Base-by-base conservation (phyloP, 92 coral and sea anemone genomes). In the Diadumene lineata region DNA sequence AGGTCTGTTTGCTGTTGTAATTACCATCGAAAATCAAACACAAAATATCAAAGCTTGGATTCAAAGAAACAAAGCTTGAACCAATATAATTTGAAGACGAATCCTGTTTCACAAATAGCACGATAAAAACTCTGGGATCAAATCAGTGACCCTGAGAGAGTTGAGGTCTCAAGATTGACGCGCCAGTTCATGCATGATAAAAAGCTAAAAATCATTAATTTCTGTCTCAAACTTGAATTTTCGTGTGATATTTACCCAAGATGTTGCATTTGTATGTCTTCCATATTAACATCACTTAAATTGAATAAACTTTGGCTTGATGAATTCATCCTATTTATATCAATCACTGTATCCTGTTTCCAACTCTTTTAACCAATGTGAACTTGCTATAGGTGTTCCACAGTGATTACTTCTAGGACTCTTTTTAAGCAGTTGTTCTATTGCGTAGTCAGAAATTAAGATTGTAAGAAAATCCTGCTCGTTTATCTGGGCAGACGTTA, bases 221-320 rank as follows among this genome's bases (percentile, higher is more conserved):
- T 44, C 61, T 55, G 61, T 25, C 22, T 15, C 3, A 31, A 72
- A 61, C 76, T 23, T 21, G 77, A 72, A 31, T 72, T 34, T 31
- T 48, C 81, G 30, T 19, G 62, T 63, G 13, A 50, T 76, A 76
- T 76, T 76, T 76, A 76, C 81, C 81, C 65, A 53, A 64, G 31
- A 64, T 56, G 81, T 16, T 18, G 44, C 51, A 60, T 76, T 66
- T 76, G 73, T 65, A 25, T 76, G 65, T 53, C 73, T 34, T 50
- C 25, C 46, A 62, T 27, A 64, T 76, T 76, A 76, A 10, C 81
- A 65, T 76, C 72, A 43, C 69, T 74, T 48, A 29, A 60, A 74
- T 43, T 74, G 79, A 16, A 28, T 31, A 74, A 57, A 34, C 69
- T 64, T 25, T 74, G 66, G 70, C 61, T 74, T 38, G n/a, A n/a